A percentile compares a stretch with the other conserved stretches of the same genome.
These are phyloP conservation scores for Scaptomyza parva DNA, from an alignment of 2,888 invertebrate genomes.

Conservation along the genomic window DNA sequence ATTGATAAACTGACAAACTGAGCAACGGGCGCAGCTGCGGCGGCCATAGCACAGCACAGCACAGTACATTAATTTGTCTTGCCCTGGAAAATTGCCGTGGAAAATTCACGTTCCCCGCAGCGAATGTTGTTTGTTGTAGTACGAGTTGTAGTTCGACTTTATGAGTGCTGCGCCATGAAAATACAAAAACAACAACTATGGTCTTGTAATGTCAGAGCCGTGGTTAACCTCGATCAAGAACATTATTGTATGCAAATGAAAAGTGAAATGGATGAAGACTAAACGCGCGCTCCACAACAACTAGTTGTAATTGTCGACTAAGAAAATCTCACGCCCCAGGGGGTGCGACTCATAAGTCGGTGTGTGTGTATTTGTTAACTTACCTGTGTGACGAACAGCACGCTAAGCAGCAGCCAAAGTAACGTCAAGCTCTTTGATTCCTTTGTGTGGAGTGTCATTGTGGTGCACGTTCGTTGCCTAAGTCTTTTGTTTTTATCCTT, in stretches of 20 bases:
- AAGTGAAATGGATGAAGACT: constrained; percentile 71
- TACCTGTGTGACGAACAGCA: constrained; percentile 76
- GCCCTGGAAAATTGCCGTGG: constrained; percentile 65
- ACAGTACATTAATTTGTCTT: constrained; percentile 74
- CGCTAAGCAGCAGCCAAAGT: constrained; percentile 62
- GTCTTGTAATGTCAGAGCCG: constrained; percentile 46
- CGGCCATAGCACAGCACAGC: constrained; percentile 57
- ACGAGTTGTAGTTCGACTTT: constrained; percentile 13
- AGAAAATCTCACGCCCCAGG: neutral
- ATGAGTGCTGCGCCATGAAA: constrained; percentile 46
- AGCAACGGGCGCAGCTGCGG: constrained; percentile 64
- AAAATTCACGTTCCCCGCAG: constrained; percentile 59
- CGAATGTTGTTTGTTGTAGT: constrained; percentile 56
- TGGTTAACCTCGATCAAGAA: constrained; percentile 67
- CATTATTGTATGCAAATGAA: constrained; percentile 76
- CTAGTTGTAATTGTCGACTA: constrained; percentile 43
- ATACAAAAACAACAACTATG: constrained; percentile 18
- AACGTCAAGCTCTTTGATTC: constrained; percentile 26
- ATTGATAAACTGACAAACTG: constrained; percentile 45
- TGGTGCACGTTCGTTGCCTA: constrained; percentile 68
- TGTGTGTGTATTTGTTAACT: constrained; percentile 45
- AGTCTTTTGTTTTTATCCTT: constrained; percentile 66
- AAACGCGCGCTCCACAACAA: constrained; percentile 18
- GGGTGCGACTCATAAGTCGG: neutral
- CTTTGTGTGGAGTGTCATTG: constrained; percentile 54